A percentile compares a stretch with the other conserved stretches of the same genome.
phyloP scores from a whole-genome alignment of 2,797 vertebrate genomes.

The Streptopelia turtur region DNA sequence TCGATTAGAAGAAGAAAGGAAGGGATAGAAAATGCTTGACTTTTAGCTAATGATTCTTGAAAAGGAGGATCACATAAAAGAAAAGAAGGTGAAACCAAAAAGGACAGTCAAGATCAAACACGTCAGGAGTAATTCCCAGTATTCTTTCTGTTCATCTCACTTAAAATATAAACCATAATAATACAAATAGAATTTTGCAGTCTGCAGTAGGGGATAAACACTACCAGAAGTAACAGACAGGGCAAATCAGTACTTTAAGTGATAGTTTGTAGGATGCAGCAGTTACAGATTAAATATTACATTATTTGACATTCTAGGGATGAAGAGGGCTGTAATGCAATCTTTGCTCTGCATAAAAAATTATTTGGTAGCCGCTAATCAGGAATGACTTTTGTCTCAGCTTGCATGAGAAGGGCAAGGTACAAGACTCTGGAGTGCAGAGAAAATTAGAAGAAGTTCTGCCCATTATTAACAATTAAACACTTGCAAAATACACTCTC shows the following conservation, averaged over 20 bases:
- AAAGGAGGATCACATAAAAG: neutral
- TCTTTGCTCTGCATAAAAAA: neutral
- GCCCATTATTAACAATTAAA: neutral
- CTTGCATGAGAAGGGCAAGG: neutral
- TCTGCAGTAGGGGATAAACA: neutral
- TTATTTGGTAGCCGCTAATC: neutral
- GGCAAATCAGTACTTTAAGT: neutral
- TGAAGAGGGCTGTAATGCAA: neutral
- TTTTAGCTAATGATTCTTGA: neutral
- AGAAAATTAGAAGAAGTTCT: neutral
- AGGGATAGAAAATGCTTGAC: neutral
- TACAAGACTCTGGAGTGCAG: neutral
- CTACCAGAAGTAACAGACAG: neutral
- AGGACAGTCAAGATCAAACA: neutral
- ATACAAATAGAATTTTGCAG: neutral
- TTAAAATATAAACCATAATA: neutral
- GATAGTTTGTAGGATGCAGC: neutral
- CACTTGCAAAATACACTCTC: neutral
- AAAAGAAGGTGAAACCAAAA: rapidly evolving
- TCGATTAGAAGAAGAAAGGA: neutral
- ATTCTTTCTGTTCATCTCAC: neutral
- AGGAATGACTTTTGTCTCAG: neutral
- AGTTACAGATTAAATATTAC: neutral
- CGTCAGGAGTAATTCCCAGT: neutral
- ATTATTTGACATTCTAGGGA: neutral